Evolutionary conservation across 2,797 vertebrate species (phyloP).

Genomic region (Brachyalestes nurse): DNA sequence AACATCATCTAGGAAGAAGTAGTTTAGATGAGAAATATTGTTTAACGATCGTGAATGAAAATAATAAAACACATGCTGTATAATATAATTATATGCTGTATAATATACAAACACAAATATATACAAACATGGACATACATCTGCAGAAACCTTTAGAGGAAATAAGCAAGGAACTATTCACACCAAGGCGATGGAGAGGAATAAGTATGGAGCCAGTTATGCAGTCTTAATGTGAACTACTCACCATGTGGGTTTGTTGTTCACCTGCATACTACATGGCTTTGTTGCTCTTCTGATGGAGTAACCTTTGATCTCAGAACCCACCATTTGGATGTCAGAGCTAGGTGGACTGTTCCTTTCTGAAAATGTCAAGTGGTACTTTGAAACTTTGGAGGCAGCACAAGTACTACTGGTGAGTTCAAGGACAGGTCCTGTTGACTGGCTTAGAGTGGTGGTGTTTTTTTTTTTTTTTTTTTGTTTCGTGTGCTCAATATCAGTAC

Average conservation of each 20-base stretch:
- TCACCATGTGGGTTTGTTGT: constrained; percentile 28
- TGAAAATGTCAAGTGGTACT: not conserved
- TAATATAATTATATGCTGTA: too few relatives aligned
- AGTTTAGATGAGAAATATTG: too few relatives aligned
- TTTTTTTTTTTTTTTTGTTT: too few relatives aligned
- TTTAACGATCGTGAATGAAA: too few relatives aligned
- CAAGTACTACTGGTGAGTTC: constrained; percentile 13
- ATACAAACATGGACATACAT: not conserved
- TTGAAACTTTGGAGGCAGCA: constrained; percentile 10
- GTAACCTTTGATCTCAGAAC: constrained; percentile 11
- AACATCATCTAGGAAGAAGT: too few relatives aligned
- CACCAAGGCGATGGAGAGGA: constrained; percentile 15
- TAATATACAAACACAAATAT: too few relatives aligned
- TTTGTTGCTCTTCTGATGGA: constrained; percentile 19
- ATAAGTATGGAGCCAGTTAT: constrained; percentile 36
- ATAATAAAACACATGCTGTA: too few relatives aligned
- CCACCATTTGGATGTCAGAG: constrained; percentile 35
- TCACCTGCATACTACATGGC: constrained; percentile 42
- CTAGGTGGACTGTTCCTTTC: constrained; percentile 18
- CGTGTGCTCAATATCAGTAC: too few relatives aligned
- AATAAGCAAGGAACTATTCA: not conserved
- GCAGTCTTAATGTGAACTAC: not conserved
- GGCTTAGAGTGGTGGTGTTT: too few relatives aligned
- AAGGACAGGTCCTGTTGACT: constrained; percentile 20
- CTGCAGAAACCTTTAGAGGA: constrained; percentile 12